Evolutionary conservation across 2,113 vertebrate species (phyloP).

Genomic region (Pavo muticus): DNA sequence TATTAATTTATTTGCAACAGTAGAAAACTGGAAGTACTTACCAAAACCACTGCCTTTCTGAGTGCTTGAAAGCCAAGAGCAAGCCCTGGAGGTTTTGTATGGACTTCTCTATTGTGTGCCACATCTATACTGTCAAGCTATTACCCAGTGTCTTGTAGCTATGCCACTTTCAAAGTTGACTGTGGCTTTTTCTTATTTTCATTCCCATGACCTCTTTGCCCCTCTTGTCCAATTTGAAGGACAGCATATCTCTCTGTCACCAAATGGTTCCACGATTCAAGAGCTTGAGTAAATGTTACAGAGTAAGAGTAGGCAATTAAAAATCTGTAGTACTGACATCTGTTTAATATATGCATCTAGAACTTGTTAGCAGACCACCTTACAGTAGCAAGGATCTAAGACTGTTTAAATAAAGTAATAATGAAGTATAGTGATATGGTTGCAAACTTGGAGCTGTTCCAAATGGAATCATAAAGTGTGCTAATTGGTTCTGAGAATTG

Average conservation of each 20-base stretch:
- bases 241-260: not conserved
- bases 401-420: slow-evolving; percentile 75
- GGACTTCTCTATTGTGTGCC: not conserved
- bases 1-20: not conserved
- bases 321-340: slow-evolving; percentile 61
- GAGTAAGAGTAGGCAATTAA: slow-evolving; percentile 65
- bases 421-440: slow-evolving; percentile 50
- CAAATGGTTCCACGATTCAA: not conserved
- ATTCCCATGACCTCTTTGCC: not conserved
- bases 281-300: slow-evolving; percentile 52
- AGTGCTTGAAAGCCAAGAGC: slow-evolving; percentile 1
- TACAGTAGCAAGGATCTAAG: slow-evolving; percentile 45
- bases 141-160: not conserved
- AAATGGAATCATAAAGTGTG: slow-evolving; percentile 76
- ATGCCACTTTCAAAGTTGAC: not conserved
- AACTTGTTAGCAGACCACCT: slow-evolving; percentile 48
- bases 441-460: slow-evolving; percentile 72
- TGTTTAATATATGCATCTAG: slow-evolving; percentile 67
- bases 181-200: not conserved
- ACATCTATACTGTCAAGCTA: not conserved
- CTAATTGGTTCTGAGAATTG: slow-evolving; percentile 74
- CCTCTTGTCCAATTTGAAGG: slow-evolving; percentile 35
- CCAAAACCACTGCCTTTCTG: not conserved
- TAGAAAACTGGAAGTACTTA: not conserved
- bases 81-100: not conserved